These are phyloP conservation scores for Tinamus major DNA, from an alignment of 2,797 vertebrate genomes.

Conservation along the genomic window DNA sequence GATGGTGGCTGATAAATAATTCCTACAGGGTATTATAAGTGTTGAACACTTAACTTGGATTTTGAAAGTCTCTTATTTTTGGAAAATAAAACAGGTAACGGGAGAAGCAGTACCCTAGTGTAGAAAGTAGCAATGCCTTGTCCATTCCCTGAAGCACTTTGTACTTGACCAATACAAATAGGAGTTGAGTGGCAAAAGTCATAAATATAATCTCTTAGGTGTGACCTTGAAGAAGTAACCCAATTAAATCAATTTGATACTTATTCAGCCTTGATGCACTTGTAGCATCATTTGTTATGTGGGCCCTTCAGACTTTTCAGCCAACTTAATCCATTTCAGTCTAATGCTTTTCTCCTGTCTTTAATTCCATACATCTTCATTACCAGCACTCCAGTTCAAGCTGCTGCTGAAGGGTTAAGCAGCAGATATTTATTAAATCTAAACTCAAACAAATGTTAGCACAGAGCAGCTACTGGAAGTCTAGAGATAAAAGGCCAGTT, in stretches of 20 bases:
- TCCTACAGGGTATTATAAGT: not conserved
- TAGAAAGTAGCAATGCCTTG: not conserved
- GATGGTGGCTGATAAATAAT: not conserved
- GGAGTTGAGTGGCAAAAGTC: not conserved
- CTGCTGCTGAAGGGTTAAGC: constrained; percentile 57
- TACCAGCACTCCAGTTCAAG: constrained; percentile 52
- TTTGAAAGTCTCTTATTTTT: not conserved
- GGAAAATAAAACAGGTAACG: not conserved
- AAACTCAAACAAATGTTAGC: constrained; percentile 71
- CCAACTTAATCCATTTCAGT: constrained; percentile 44
- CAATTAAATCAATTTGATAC: constrained; percentile 40
- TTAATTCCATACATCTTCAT: constrained; percentile 73
- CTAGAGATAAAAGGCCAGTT: constrained; percentile 66
- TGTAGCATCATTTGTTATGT: constrained; percentile 36
- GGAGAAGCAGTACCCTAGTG: not conserved
- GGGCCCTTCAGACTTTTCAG: constrained; percentile 1
- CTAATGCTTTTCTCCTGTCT: constrained; percentile 21
- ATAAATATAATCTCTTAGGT: not conserved
- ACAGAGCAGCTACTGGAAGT: constrained; percentile 26
- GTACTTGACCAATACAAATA: not conserved
- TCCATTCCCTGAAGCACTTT: not conserved
- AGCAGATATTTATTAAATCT: constrained; percentile 70
- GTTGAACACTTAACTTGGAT: not conserved
- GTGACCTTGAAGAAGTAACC: constrained; percentile 38
- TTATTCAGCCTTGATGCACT: constrained; percentile 38